phyloP scores from a whole-genome alignment of 1,140 invertebrate species.

The Centruroides vittatus region DNA sequence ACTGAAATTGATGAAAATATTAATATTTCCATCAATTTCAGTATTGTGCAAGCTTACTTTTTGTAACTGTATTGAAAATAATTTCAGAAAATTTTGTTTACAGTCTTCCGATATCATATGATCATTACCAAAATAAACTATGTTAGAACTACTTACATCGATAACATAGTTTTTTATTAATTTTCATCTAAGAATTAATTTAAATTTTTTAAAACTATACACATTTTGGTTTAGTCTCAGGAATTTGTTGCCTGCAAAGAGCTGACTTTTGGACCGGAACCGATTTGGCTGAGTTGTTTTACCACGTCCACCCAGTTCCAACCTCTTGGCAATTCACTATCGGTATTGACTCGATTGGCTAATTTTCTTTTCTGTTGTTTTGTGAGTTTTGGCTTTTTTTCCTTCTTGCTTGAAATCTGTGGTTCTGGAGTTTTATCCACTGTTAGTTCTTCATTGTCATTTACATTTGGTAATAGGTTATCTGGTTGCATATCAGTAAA shows the following conservation, averaged over 20 bases:
- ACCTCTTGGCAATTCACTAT: slow-evolving; percentile 70
- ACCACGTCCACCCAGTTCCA: slow-evolving; percentile 92
- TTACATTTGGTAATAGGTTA: slow-evolving; percentile 11
- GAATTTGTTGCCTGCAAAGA: not conserved
- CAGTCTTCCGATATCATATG: too few relatives aligned
- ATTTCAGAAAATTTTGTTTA: too few relatives aligned
- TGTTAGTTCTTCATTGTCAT: not conserved
- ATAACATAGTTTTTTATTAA: too few relatives aligned
- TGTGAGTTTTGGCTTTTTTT: slow-evolving; percentile 54
- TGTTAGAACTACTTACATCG: too few relatives aligned
- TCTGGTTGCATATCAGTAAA: slow-evolving; percentile 54
- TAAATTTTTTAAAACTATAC: too few relatives aligned
- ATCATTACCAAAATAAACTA: too few relatives aligned
- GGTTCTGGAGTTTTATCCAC: slow-evolving; percentile 9
- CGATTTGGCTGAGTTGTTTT: slow-evolving; percentile 83
- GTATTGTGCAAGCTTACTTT: too few relatives aligned
- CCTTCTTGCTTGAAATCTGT: slow-evolving; percentile 42
- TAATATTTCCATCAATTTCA: too few relatives aligned
- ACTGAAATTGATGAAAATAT: too few relatives aligned
- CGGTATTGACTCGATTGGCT: slow-evolving; percentile 64
- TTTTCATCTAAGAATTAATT: too few relatives aligned
- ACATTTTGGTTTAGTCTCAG: slow-evolving; percentile 1
- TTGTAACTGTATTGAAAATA: too few relatives aligned
- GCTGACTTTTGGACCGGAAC: slow-evolving; percentile 19
- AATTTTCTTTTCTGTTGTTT: slow-evolving; percentile 81